Evolutionary conservation across 2,113 vertebrate genomes (phyloP), one percentile per base, ranked within the genome.

Genomic region (Paedocypris sp.): DNA sequence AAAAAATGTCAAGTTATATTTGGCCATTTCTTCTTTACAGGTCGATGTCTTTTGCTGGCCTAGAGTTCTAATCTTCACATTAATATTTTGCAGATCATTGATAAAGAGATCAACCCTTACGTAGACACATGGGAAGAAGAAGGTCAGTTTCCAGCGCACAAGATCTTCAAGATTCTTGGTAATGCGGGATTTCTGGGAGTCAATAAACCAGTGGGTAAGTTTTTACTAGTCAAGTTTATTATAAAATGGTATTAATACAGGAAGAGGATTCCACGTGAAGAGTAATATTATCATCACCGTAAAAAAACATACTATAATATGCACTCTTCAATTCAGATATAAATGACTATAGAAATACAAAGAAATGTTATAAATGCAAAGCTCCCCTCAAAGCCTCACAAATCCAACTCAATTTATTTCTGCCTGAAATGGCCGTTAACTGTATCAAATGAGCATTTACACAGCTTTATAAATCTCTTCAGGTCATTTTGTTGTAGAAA

Each of bases 111-210:
- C 66, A 89, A 90, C 71, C 85, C 84, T 1, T 77, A 85, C 64
- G 86, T 90, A 52, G 82, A 91, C 56, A 77, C 90, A 71, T 90
- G 88, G 86, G 85, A 91, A 75, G 80, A 86, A 63, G 84, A 87
- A 48, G 81, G 82, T 13, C 74, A 54, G 10, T 92, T 94, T 75
- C 87, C 88, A 64, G 88, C 83, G 23, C 85, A 89, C 60, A 80
- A 76, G 75, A 25, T 90, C n/a, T 89, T 91, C 81, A 90, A 89
- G 80, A 82, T 75, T 52, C 71, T 91, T 16, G 89, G 86, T 58
- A 85, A 62, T 23, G 83, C 85, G 8, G 86, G 88, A 25, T 91
- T 91, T 53, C 69, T 89, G 19, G 88, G 86, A 52, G 81, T 87
- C 62, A 88, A 78, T 75, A 90, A 89, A 49, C 83, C 86, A 66